Base-by-base conservation (phyloP, 2,113 vertebrate genomes). In the Climacteris rufus region DNA sequence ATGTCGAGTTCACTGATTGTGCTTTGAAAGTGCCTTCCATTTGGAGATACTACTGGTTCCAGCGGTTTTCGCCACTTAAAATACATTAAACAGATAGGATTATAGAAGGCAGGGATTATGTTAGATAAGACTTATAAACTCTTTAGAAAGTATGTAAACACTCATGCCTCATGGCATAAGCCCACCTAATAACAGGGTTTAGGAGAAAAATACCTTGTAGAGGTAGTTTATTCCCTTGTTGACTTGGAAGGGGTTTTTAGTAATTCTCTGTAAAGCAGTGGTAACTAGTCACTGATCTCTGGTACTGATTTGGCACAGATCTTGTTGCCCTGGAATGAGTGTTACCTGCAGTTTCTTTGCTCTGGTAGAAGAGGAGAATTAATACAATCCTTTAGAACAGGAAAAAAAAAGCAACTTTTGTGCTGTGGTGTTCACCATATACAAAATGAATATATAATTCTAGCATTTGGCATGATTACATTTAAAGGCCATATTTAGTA, bases 61-160 rank as follows among this genome's bases (percentile, higher is more conserved):
- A 87, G 90, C 3, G 0, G 68, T 92, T 90, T 90, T 78, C 33
- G 60, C 69, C 65, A 20, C 23, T 64, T 71, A 83, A 93, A 95
- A 75, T 94, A 81, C 44, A 90, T 95, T 93, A 89, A 93, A 86
- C 80, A 95, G 93, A 93, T 89, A 94, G 96, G 95, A 97, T 97
- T 97, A 96, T 83, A 72, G 90, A 84, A 92, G 90, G 61, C 40
- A 71, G 86, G 96, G 96, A 97, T 97, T 97, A 97, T 54, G 69
- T 53, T 96, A 90, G 96, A 96, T 97, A 94, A 96, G 93, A 95
- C 66, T 89, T 92, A 35, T 66, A 84, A 94, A 96, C 89, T 90
- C 86, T 96, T 96, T 76, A 89, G 44, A 30, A 94, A 87, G 69
- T 94, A 79, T 87, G 92, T 94, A 96, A 96, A 96, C 90, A 93